Evolutionary conservation across 2,888 invertebrate species (phyloP).

Genomic region (Nomada flava): DNA sequence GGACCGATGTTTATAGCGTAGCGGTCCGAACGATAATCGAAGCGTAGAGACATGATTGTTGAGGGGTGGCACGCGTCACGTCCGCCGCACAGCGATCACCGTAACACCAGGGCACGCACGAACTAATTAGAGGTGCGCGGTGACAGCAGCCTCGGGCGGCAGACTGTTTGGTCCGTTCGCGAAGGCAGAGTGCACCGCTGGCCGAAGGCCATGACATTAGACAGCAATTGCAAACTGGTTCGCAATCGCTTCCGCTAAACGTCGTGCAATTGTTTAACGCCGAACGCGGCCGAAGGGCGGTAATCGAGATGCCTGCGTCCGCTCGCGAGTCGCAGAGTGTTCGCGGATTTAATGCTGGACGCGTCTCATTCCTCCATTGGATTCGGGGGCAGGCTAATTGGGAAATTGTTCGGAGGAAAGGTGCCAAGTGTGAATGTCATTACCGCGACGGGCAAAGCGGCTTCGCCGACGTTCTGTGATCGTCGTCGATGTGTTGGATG

Average conservation of each 20-base stretch:
- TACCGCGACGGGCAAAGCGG: too few relatives aligned
- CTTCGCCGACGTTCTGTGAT: too few relatives aligned
- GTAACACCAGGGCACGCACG: constrained; percentile 59
- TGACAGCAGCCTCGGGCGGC: constrained; percentile 69
- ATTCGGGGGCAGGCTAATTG: not conserved
- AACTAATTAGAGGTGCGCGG: constrained; percentile 72
- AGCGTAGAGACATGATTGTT: constrained; percentile 73
- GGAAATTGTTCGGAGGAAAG: not conserved
- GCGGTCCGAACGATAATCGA: constrained; percentile 75
- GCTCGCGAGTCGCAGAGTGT: too few relatives aligned
- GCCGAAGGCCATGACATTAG: constrained; percentile 80
- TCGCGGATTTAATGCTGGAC: too few relatives aligned
- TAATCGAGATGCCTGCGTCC: not conserved
- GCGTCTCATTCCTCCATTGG: too few relatives aligned
- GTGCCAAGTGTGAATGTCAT: not conserved
- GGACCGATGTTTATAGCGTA: constrained; percentile 68
- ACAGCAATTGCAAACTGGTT: constrained; percentile 41
- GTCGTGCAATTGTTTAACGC: constrained; percentile 40
- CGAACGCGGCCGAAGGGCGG: too few relatives aligned
- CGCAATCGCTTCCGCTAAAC: constrained; percentile 44
- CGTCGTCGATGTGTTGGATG: too few relatives aligned
- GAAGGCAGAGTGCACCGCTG: constrained; percentile 69
- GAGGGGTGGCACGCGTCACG: constrained; percentile 2
- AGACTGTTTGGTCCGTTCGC: constrained; percentile 42
- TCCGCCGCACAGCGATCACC: constrained; percentile 26